phyloP scores from a whole-genome alignment of 1,140 invertebrate genomes.

The Camponotus pennsylvanicus region DNA sequence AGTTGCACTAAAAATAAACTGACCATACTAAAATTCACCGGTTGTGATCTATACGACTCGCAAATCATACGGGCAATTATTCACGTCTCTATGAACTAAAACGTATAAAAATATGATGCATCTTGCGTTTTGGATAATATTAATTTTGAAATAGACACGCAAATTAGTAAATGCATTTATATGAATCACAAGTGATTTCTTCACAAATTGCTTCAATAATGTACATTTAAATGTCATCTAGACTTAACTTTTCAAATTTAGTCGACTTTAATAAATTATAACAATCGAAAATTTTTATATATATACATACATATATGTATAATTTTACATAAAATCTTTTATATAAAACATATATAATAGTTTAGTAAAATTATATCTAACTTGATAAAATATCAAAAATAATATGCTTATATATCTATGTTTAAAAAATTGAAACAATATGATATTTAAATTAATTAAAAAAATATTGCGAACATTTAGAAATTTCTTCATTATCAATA shows the following conservation, averaged over 20 bases:
- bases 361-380: slow-evolving; percentile 1
- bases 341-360: neutral
- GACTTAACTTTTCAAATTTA: neutral
- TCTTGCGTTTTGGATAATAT: slow-evolving; percentile 30
- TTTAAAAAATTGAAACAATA: slow-evolving; percentile 17
- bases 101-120: slow-evolving; percentile 43
- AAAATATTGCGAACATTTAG: neutral
- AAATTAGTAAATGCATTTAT: slow-evolving; percentile 48
- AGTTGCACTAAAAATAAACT: slow-evolving; percentile 48
- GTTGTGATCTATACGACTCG: slow-evolving; percentile 23
- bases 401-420: neutral
- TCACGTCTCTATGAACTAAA: slow-evolving; percentile 27
- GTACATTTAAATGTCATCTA: neutral
- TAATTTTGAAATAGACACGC: slow-evolving; percentile 28
- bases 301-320: neutral
- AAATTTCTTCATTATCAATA: neutral
- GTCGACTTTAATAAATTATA: neutral
- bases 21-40: slow-evolving; percentile 33
- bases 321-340: neutral
- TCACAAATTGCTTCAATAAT: neutral
- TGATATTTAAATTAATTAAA: neutral
- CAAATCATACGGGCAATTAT: slow-evolving; percentile 49
- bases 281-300: neutral
- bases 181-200: neutral
- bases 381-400: neutral